phyloP scores from a whole-genome alignment of 2,113 vertebrate species.

The Centropus unirufus region DNA sequence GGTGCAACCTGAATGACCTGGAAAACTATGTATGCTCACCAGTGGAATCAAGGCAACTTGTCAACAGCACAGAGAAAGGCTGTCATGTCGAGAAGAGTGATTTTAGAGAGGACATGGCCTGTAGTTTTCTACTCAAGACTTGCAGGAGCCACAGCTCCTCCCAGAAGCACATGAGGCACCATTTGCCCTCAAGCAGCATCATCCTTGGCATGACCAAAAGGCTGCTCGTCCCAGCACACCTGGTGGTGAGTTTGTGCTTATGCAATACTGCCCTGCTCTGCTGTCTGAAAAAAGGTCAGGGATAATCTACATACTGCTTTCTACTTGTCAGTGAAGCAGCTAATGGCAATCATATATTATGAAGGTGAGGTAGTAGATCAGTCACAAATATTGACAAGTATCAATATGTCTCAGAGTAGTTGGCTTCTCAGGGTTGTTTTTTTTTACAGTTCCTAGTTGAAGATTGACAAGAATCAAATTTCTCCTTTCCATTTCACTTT shows the following conservation, averaged over 20 bases:
- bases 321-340: neutral
- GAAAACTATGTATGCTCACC: neutral
- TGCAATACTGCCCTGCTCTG: neutral
- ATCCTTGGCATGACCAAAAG: neutral
- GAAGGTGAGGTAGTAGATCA: neutral
- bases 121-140: neutral
- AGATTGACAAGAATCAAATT: neutral
- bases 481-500: neutral
- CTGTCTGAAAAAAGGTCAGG: neutral
- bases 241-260: neutral
- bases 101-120: neutral
- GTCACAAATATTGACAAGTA: neutral
- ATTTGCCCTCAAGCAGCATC: neutral
- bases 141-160: neutral
- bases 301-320: neutral
- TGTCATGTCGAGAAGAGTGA: neutral
- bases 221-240: neutral
- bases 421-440: neutral
- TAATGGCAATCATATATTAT: neutral
- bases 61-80: neutral
- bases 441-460: neutral
- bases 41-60: neutral
- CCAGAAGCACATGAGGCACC: neutral
- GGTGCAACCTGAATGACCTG: neutral
- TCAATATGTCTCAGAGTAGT: neutral